Evolutionary conservation across 2,888 invertebrate genomes (phyloP).

Genomic region (Seladonia tumulorum): DNA sequence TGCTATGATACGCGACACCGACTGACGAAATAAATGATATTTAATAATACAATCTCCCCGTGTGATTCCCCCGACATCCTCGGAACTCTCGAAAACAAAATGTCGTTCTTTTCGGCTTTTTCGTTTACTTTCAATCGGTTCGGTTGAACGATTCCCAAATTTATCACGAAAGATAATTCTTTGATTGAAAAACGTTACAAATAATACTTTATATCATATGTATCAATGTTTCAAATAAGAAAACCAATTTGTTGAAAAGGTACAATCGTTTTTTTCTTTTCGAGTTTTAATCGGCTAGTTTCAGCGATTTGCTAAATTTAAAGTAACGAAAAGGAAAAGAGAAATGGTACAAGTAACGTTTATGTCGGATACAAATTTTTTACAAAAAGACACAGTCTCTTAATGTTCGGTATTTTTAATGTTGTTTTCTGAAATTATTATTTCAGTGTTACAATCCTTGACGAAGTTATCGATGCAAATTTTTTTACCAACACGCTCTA

Average conservation of each 20-base stretch:
- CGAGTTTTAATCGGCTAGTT: not conserved
- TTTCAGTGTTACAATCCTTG: not conserved
- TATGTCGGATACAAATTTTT: not conserved
- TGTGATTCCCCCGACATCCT: slow-evolving; percentile 13
- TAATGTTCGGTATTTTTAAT: not conserved
- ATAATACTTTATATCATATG: not conserved
- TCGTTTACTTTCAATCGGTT: not conserved
- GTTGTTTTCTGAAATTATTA: not conserved
- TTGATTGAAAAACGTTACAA: not conserved
- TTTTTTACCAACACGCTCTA: not conserved
- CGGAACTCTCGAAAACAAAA: slow-evolving; percentile 25
- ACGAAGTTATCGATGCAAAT: not conserved
- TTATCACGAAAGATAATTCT: not conserved
- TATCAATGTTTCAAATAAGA: not conserved
- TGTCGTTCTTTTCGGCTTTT: not conserved
- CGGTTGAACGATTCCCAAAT: not conserved
- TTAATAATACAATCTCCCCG: slow-evolving; percentile 69
- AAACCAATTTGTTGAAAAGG: not conserved
- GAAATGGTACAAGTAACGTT: not conserved
- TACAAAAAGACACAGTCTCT: not conserved
- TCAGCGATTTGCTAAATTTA: too few relatives aligned
- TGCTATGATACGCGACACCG: slow-evolving; percentile 71
- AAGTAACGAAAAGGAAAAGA: too few relatives aligned
- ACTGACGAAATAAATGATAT: slow-evolving; percentile 77
- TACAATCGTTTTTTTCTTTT: not conserved